Evolutionary conservation across 2,113 vertebrate genomes (phyloP).

Genomic region (human): DNA sequence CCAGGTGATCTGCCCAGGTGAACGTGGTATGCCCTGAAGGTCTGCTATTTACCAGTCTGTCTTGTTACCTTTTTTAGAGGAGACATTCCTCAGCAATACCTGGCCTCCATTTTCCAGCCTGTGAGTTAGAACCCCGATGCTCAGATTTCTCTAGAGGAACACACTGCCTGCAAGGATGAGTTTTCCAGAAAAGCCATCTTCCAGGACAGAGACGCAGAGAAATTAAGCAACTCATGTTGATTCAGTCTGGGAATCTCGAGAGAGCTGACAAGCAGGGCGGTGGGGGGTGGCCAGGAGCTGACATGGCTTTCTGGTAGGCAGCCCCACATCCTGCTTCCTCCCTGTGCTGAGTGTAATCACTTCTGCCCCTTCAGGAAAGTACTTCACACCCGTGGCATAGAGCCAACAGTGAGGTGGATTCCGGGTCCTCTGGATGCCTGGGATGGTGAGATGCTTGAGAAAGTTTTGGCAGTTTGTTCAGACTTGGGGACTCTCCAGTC

Average conservation of each 20-base stretch:
- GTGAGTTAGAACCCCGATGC: neutral
- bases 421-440: neutral
- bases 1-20: no score
- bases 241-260: neutral
- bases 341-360: neutral
- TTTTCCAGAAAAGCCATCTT: neutral
- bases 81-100: neutral
- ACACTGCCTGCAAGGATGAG: neutral
- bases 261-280: neutral
- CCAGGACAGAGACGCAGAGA: neutral
- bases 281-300: fast-evolving
- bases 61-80: neutral
- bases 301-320: neutral
- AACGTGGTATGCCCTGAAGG: fast-evolving
- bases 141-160: neutral
- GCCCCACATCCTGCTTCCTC: neutral
- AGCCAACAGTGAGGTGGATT: no score
- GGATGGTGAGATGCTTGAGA: neutral
- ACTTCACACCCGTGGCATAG: neutral
- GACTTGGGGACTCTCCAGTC: neutral
- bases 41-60: fast-evolving
- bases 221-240: no score
- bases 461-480: neutral
- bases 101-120: neutral
- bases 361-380: neutral